Evolutionary conservation across 2,797 vertebrate genomes (phyloP), one percentile per base, ranked within the genome.

Genomic region (Bothrops alternatus): DNA sequence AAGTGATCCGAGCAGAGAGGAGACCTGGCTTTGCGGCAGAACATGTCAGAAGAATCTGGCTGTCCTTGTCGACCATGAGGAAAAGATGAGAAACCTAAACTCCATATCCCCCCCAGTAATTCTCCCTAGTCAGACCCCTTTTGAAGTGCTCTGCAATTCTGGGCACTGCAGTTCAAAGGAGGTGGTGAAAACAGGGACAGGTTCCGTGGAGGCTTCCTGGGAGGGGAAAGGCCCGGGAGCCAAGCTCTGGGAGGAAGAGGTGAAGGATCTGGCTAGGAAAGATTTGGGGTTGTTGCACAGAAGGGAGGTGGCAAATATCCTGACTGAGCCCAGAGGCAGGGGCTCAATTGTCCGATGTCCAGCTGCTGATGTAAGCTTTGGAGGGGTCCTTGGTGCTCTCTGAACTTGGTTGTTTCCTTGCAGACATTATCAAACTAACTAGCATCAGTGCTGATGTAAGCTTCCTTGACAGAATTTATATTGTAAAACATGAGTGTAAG

Each of bases 131-230:
- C 73, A 78, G 73, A 25, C 20, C 37, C 73, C 32, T 42, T 42
- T 25, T 11, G 37, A 42, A 78, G 37, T 20, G 4, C 37, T 47
- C 37, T 42, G 73, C 20, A 78, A 4, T 78, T 42, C 20, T 78
- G 73, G 73, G 37, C 73, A 78, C 7, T 8, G 3, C 32, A 11
- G 37, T 42, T 42, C 32, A 42, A 23, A 3, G 3, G 32, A 32
- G 18, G 3, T 0, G 8, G 18, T 23, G 69, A 42, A 20, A 37
- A 4, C 7, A 0, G 14, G 6, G 16, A 8, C 32, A 6, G n/a
- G 32, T 42, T 78, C 69, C 37, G 69, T 37, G 7, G 69, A 42
- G 69, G 32, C 32, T 78, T 3, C 8, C 73, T 25, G 42, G 20
- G 69, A 78, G 37, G 18, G 3, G 37, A 23, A 78, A 23, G 73